Evolutionary conservation across 2,888 invertebrate genomes (phyloP).

Genomic region (Macrophya annulata): DNA sequence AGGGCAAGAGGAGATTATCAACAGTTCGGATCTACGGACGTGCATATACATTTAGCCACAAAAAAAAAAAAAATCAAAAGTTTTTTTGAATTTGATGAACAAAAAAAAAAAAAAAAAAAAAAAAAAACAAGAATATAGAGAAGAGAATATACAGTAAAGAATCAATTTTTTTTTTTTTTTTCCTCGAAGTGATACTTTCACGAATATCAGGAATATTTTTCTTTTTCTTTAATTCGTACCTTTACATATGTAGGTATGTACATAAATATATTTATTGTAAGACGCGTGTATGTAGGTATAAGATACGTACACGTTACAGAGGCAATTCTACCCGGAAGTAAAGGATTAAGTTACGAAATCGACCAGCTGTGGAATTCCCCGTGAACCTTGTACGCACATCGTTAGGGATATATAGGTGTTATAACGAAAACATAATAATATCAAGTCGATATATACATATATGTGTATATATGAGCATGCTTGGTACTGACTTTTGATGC

Average conservation of each 20-base stretch:
- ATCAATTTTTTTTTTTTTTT: too few relatives aligned
- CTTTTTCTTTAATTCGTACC: background rate
- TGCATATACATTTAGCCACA: too few relatives aligned
- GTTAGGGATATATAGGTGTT: conserved; percentile 20
- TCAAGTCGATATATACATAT: conserved; percentile 19
- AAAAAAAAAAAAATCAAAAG: too few relatives aligned
- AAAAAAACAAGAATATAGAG: too few relatives aligned
- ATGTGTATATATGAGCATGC: background rate
- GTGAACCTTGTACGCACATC: conserved; percentile 33
- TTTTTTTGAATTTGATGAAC: too few relatives aligned
- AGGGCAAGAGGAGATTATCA: conserved; percentile 57
- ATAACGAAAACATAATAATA: conserved; percentile 28
- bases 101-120: too few relatives aligned
- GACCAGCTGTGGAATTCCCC: conserved; percentile 51
- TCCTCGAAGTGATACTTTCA: too few relatives aligned
- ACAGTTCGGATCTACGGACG: conserved; percentile 2
- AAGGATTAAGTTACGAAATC: conserved; percentile 50
- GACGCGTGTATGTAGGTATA: background rate
- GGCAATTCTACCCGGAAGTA: conserved; percentile 48
- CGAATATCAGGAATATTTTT: background rate
- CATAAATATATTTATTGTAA: background rate
- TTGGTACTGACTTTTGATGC: background rate
- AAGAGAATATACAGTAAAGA: too few relatives aligned
- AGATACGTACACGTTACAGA: background rate
- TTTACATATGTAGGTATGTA: too few relatives aligned